Base-by-base conservation (phyloP, 2,888 invertebrate species). In the Steinernema hermaphroditum region DNA sequence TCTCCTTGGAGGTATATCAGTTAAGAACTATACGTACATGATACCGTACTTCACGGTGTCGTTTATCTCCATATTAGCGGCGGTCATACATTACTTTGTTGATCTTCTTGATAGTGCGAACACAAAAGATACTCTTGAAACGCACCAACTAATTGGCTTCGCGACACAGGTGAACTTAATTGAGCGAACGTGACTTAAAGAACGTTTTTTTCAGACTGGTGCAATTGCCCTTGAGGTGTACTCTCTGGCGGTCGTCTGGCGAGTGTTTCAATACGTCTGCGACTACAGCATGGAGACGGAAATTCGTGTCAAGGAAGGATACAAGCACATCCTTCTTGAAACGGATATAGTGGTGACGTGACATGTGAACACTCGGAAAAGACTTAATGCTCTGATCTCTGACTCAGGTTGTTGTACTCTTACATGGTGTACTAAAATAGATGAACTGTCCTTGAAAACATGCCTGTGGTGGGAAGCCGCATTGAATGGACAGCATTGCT, bases 51-150 rank as follows among this genome's bases (percentile, higher is more conserved):
- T 80, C 70, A 76, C 77, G 12, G 77, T 78, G 6, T 80, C 75
- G n/a, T 74, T 80, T 6, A 68, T 76, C 22, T 75, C 77, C 69
- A 80, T 80, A 27, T 74, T 77, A 68, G 72, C 75, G 14, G 73
- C 79, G 12, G 76, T 77, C 32, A 75, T 81, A 2, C 77, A 78
- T 34, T 73, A 80, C 19, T 81, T 81, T 70, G 76, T 80, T 49
- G 76, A 78, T 62, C 77, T 81, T 50, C 73, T 81, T 41, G 78
- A 79, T n/a, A 78, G 76, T 9, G 80, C 79, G 16, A 81, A 81
- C 69, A 74, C 77, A 24, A 77, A 78, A 69, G 76, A 79, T 44
- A 78, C 76, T 2, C 70, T 76, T 6, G 62, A 62, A 34, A 62
- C 62, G 62, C 62, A 62, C 32, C 62, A 62, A 32, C n/a, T 62